A percentile compares a stretch with the other conserved stretches of the same genome.
These are phyloP conservation scores for Euborellia annulipes DNA, from an alignment of 1,140 invertebrate species.

Conservation along the genomic window DNA sequence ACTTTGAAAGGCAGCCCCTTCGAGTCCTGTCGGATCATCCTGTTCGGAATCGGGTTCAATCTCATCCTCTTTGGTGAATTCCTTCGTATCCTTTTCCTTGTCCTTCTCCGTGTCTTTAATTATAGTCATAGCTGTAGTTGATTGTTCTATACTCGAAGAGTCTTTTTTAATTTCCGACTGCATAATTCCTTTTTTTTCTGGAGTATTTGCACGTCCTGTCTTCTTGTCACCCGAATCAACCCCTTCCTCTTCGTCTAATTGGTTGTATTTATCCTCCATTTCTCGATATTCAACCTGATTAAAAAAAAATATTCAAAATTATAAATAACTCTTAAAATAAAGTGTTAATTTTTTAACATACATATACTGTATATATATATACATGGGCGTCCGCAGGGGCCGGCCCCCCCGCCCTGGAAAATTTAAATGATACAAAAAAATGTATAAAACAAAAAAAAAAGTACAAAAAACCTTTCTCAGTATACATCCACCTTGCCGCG, in stretches of 20 bases:
- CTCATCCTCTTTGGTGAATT: conserved; percentile 21
- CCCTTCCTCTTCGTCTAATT: conserved; percentile 40
- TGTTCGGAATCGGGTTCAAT: conserved; percentile 27
- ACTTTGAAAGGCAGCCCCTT: conserved; percentile 86
- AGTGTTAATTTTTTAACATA: not conserved
- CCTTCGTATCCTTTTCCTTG: conserved; percentile 2
- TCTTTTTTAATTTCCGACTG: not conserved
- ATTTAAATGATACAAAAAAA: not conserved
- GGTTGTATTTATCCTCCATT: conserved; percentile 47
- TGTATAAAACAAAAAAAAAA: not conserved
- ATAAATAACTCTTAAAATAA: not conserved
- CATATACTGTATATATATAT: not conserved
- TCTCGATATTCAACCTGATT: conserved; percentile 47
- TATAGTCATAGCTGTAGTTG: not conserved
- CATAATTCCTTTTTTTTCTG: conserved; percentile 5
- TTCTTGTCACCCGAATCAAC: conserved; percentile 44
- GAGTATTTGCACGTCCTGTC: conserved; percentile 16
- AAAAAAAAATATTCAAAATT: not conserved
- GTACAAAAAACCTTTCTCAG: too few species aligned
- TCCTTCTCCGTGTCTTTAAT: not conserved
- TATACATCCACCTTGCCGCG: too few species aligned
- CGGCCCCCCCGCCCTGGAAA: not conserved
- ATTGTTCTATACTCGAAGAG: not conserved
- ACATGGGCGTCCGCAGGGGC: not conserved
- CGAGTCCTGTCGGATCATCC: conserved; percentile 41